Percentiles rank a stretch among this genome's conserved stretches.
Evolutionary conservation across 1,140 invertebrate species (phyloP).

Genomic region (Drosophila pandora): DNA sequence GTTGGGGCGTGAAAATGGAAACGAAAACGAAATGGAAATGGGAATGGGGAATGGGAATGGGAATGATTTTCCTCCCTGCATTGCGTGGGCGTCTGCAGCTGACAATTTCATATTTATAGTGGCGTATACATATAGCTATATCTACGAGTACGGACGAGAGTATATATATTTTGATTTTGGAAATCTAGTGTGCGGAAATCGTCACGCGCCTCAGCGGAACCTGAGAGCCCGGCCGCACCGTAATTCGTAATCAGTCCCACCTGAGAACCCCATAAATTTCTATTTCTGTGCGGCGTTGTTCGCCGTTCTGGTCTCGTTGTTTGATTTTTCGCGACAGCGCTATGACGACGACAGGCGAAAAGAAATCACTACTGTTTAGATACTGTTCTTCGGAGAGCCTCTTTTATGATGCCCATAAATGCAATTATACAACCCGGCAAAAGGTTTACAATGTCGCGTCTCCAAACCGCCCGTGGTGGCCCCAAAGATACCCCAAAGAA

Average conservation of each 20-base stretch:
- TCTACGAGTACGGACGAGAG: too few species aligned
- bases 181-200: conserved; percentile 35
- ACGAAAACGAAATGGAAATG: conserved; percentile 45
- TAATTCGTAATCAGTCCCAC: conserved; percentile 73
- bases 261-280: conserved; percentile 76
- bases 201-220: conserved; percentile 53
- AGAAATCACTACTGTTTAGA: conserved; percentile 81
- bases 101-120: conserved; percentile 78
- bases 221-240: background rate
- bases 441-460: conserved; percentile 48
- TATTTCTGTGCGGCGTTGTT: conserved; percentile 33
- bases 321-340: conserved; percentile 37
- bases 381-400: conserved; percentile 72
- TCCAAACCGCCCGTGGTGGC: conserved; percentile 19
- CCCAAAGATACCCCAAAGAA: conserved; percentile 29
- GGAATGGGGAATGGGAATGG: conserved; percentile 30
- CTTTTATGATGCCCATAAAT: conserved; percentile 77
- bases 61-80: conserved; percentile 51
- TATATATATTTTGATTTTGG: conserved; percentile 28
- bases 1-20: conserved; percentile 66
- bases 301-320: background rate
- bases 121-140: conserved; percentile 8
- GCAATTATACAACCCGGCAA: conserved; percentile 70
- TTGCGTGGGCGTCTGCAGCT: conserved; percentile 76
- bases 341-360: conserved; percentile 39